A percentile compares a stretch with the other conserved stretches of the same genome.
These are phyloP conservation scores for Lasioglossum pauxillum DNA, from an alignment of 2,888 invertebrate genomes.

Conservation along the genomic window DNA sequence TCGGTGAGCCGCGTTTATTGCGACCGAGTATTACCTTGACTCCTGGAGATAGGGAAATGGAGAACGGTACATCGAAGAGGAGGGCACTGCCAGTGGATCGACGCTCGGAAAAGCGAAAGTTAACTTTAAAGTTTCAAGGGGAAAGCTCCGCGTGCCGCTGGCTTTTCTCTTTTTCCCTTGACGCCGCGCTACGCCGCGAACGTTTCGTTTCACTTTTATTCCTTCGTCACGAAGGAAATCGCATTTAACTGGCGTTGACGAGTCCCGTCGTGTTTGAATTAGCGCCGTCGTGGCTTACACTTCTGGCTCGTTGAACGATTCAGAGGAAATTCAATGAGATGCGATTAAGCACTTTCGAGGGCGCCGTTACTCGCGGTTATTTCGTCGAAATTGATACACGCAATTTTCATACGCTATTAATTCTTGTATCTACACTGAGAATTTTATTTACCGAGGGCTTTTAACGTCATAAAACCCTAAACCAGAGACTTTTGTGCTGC, in stretches of 20 bases:
- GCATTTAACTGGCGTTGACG: slow-evolving; percentile 33
- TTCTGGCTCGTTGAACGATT: slow-evolving; percentile 4
- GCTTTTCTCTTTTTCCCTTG: background rate
- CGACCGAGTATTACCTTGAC: slow-evolving; percentile 80
- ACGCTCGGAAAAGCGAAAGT: slow-evolving; percentile 80
- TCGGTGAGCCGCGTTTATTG: slow-evolving; percentile 78
- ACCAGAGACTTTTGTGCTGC: too few species aligned
- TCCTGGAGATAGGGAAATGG: slow-evolving; percentile 72
- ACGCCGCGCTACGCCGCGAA: background rate
- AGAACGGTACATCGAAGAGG: slow-evolving; percentile 60
- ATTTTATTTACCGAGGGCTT: background rate
- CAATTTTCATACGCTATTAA: background rate
- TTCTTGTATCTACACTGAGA: background rate
- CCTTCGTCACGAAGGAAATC: slow-evolving; percentile 34
- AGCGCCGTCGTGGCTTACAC: background rate
- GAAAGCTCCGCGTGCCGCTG: slow-evolving; percentile 59
- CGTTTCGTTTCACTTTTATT: background rate
- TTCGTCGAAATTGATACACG: background rate
- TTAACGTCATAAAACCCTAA: too few species aligned
- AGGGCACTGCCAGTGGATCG: slow-evolving; percentile 47
- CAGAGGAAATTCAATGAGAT: slow-evolving; percentile 28
- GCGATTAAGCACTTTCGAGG: background rate
- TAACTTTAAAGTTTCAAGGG: slow-evolving; percentile 82
- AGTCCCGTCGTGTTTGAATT: slow-evolving; percentile 37
- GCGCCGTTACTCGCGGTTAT: background rate